Evolutionary conservation across 2,113 vertebrate species (phyloP), one percentile per base, ranked within the genome.

Genomic region (Salvelinus fontinalis): DNA sequence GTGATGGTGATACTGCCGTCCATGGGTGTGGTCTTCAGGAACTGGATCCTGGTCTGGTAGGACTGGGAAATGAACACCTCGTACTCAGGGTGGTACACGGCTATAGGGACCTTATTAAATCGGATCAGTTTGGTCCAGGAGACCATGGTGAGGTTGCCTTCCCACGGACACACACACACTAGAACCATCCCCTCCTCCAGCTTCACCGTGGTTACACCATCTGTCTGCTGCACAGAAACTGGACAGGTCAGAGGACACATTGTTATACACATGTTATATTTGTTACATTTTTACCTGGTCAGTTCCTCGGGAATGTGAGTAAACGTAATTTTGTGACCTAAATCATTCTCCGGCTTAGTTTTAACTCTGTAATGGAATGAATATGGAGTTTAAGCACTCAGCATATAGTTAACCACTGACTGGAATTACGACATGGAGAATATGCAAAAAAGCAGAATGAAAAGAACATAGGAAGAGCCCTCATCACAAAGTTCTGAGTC

Each of bases 171-270:
- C 60, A 88, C 71, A 65, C 95, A 96, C 22, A 92, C 82, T 27
- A 97, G 90, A 6, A 92, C 87, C 93, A 95, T 93, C 26, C 91
- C 93, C 74, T 93, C 87, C 51, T 91, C 87, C 73, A 96, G 89
- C 1, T 75, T 92, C 59, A 96, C 81, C 1, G 80, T 87, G 1
- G 89, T 85, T 79, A 92, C 88, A 54, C 70, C 76, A 27, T 89
- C 75, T 51, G 73, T 82, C 83, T 92, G 80, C 85, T 88, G 84
- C 5, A 84, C 67, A 0, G 77, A 75, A 62, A 72, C 94, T 95
- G 34, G 34, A 39, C 34, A 9, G 7, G 34, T 39, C 8, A 1
- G 34, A 39, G 34, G 34, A 9, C 34, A 39, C 9, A 5, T 22
- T n/a, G 9, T 60, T 22, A 60, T 6, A n/a, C 16, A n/a, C 9